Evolutionary conservation across 2,113 vertebrate species (phyloP).

Genomic region (Apus apus): DNA sequence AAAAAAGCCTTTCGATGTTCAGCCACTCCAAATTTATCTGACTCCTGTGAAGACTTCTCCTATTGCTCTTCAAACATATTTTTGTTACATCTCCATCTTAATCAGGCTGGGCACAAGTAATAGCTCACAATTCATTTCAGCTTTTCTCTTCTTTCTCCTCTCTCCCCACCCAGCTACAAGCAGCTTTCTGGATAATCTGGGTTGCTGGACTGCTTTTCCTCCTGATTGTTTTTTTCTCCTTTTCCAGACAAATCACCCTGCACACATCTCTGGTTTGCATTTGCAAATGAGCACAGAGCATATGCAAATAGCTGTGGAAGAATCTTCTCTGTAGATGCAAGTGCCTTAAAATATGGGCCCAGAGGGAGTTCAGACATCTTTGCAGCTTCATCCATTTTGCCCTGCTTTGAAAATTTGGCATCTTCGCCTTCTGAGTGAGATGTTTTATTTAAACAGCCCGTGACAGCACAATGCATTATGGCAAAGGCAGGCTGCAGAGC

Average conservation of each 20-base stretch:
- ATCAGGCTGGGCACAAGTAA: not conserved
- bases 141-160: not conserved
- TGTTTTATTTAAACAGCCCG: constrained; percentile 40
- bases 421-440: not conserved
- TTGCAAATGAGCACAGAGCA: not conserved
- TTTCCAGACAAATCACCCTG: not conserved
- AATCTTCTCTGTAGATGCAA: not conserved
- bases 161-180: not conserved
- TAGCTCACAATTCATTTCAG: not conserved
- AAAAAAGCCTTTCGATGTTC: not conserved
- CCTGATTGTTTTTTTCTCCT: not conserved
- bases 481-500: not conserved
- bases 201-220: not conserved
- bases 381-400: not conserved
- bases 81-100: not conserved
- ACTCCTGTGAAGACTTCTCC: not conserved
- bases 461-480: not conserved
- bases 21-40: not conserved
- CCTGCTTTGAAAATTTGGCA: not conserved
- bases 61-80: not conserved
- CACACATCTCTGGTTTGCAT: not conserved
- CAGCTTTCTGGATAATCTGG: not conserved
- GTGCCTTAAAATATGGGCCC: not conserved
- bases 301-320: not conserved
- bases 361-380: not conserved